Conservation (phyloP, 2,888 invertebrate species). For the Tetragonisca angustula region DNA sequence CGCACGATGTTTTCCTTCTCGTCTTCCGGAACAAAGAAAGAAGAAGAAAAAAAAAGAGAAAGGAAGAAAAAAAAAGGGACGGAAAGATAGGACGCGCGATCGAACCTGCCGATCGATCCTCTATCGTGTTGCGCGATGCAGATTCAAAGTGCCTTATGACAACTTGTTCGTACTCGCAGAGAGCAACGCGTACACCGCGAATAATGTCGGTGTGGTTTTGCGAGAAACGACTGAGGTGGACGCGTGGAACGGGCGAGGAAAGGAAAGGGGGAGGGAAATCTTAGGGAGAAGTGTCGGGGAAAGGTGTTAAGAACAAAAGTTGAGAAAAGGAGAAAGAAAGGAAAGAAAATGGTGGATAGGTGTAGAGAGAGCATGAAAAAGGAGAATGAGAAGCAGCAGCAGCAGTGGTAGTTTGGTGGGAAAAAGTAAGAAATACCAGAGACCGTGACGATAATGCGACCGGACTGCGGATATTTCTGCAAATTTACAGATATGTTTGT, state of each 20-base stretch:
- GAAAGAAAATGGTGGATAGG: not conserved
- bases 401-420: not conserved
- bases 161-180: slow-evolving; percentile 60
- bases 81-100: slow-evolving; percentile 15
- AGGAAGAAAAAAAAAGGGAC: not conserved
- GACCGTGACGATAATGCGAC: no score
- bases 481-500: no score
- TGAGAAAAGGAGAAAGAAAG: not conserved
- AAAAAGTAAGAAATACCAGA: not conserved
- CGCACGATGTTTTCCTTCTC: slow-evolving; percentile 12
- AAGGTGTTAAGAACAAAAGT: not conserved
- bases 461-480: no score
- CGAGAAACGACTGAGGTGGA: slow-evolving; percentile 7
- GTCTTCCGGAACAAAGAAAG: not conserved
- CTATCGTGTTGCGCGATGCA: slow-evolving; percentile 55
- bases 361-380: not conserved
- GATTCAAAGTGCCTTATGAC: slow-evolving; percentile 71
- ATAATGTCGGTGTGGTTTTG: slow-evolving; percentile 4
- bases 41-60: no score
- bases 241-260: not conserved
- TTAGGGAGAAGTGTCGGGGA: not conserved
- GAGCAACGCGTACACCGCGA: slow-evolving; percentile 45
- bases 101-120: slow-evolving; percentile 32
- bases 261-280: not conserved
- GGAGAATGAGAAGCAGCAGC: not conserved